A percentile compares a stretch with the other conserved stretches of the same genome.
These are phyloP conservation scores for Kuschelorhynchus macadamiae DNA, from an alignment of 2,888 invertebrate genomes.

Conservation along the genomic window DNA sequence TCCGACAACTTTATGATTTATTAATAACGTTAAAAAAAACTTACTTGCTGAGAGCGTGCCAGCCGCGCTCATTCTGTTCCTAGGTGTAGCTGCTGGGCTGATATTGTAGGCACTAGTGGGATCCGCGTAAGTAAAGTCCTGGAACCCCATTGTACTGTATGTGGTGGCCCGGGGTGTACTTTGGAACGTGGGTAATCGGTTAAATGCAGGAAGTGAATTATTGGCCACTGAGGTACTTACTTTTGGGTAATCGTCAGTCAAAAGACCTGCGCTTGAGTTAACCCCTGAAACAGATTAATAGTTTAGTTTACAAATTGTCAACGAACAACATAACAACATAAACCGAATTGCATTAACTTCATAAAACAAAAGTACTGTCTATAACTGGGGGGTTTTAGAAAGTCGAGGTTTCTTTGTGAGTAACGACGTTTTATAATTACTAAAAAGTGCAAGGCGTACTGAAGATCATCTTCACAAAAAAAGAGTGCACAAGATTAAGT, in stretches of 20 bases:
- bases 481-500: too few relatives aligned
- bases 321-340: too few relatives aligned
- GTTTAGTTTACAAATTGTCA: too few relatives aligned
- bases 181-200: slow-evolving; percentile 60
- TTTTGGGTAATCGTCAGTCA: slow-evolving; percentile 56
- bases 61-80: slow-evolving; percentile 44
- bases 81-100: slow-evolving; percentile 31
- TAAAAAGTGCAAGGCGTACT: too few relatives aligned
- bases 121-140: slow-evolving; percentile 38
- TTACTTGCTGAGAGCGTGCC: slow-evolving; percentile 48
- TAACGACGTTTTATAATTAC: too few relatives aligned
- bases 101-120: slow-evolving; percentile 12
- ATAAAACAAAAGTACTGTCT: too few relatives aligned
- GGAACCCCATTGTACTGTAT: slow-evolving; percentile 25
- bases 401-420: too few relatives aligned
- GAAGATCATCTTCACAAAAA: too few relatives aligned
- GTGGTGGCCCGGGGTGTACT: slow-evolving; percentile 19
- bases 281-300: slow-evolving; percentile 30
- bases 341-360: too few relatives aligned
- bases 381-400: too few relatives aligned
- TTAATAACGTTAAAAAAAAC: slow-evolving; percentile 14
- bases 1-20: too few relatives aligned
- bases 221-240: slow-evolving; percentile 58
- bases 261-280: slow-evolving; percentile 3
- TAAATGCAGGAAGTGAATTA: slow-evolving; percentile 63